These are phyloP conservation scores for Oxygymnocypris stewartii DNA, from an alignment of 2,113 vertebrate species.

Conservation along the genomic window DNA sequence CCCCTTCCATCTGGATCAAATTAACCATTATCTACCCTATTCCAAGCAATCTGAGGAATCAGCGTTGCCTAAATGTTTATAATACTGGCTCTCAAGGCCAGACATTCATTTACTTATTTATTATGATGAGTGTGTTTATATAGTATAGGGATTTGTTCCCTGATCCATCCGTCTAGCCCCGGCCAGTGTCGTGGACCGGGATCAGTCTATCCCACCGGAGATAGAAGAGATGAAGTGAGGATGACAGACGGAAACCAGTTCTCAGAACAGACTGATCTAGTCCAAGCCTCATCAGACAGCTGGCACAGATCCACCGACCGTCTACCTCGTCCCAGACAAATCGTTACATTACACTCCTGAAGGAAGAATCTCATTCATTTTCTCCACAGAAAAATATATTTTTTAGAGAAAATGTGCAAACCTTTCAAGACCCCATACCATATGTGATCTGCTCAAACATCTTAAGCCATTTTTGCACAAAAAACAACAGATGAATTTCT, in stretches of 20 bases:
- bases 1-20: slow-evolving; percentile 52
- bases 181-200: background rate
- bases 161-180: background rate
- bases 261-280: background rate
- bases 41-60: slow-evolving; percentile 46
- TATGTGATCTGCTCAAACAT: background rate
- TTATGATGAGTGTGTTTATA: slow-evolving; percentile 54
- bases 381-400: background rate
- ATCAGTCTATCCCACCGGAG: background rate
- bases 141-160: slow-evolving; percentile 7
- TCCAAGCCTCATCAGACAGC: background rate
- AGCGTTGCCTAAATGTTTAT: slow-evolving; percentile 33
- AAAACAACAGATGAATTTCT: background rate
- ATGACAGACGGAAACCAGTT: slow-evolving; percentile 3
- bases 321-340: background rate
- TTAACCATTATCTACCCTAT: slow-evolving; percentile 50
- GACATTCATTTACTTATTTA: slow-evolving; percentile 40
- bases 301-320: background rate
- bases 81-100: slow-evolving; percentile 44
- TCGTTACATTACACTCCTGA: slow-evolving; percentile 14
- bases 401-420: background rate
- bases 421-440: background rate
- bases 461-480: background rate
- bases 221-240: background rate
- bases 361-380: background rate